phyloP scores from a whole-genome alignment of 1,140 invertebrate species.

The Bombus pyrosoma region DNA sequence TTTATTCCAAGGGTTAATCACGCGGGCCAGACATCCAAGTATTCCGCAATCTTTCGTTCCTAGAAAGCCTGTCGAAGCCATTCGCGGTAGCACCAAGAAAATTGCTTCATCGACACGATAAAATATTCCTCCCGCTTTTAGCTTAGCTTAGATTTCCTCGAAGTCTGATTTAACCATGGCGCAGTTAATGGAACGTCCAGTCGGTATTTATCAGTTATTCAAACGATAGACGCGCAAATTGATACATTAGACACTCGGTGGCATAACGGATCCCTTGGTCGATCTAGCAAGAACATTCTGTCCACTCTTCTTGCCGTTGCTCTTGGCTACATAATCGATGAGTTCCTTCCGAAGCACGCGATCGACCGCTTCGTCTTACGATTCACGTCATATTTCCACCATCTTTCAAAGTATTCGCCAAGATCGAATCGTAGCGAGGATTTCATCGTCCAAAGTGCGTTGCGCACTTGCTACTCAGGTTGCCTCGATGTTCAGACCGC shows the following conservation, averaged over 20 bases:
- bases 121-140: constrained; percentile 14
- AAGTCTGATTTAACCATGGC: constrained; percentile 10
- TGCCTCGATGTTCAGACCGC: constrained; percentile 43
- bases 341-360: constrained; percentile 19
- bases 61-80: neutral
- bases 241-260: constrained; percentile 59
- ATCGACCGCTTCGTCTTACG: neutral
- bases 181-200: constrained; percentile 28
- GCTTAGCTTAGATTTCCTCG: constrained; percentile 13
- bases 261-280: constrained; percentile 57
- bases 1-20: neutral
- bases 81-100: constrained; percentile 13
- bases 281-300: constrained; percentile 4
- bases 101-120: constrained; percentile 3
- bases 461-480: constrained; percentile 11
- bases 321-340: constrained; percentile 46
- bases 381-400: constrained; percentile 50
- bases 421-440: neutral
- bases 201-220: constrained; percentile 58
- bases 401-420: neutral
- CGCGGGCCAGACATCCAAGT: too few species aligned
- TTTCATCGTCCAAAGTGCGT: constrained; percentile 23
- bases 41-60: constrained; percentile 4
- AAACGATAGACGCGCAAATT: constrained; percentile 62
- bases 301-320: neutral